A percentile compares a stretch with the other conserved stretches of the same genome.
phyloP scores from a whole-genome alignment of 2,113 vertebrate species.

The Daphoenositta chrysoptera region DNA sequence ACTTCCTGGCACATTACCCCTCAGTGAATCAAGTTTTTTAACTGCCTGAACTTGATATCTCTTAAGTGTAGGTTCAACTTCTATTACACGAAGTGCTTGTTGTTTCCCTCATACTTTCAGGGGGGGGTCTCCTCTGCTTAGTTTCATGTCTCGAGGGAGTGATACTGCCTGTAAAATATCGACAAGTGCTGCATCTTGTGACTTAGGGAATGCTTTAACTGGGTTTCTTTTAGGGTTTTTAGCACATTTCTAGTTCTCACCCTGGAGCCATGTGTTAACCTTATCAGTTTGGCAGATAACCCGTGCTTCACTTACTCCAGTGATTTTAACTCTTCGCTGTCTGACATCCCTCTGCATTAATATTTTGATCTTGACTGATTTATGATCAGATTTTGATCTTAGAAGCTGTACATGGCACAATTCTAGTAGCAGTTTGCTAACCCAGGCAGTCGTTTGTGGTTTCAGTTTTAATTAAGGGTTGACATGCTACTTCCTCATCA shows the following conservation, averaged over 20 bases:
- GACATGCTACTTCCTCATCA: not conserved
- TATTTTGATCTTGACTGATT: no score
- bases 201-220: not conserved
- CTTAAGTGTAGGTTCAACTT: not conserved
- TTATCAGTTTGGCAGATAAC: not conserved
- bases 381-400: no score
- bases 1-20: not conserved
- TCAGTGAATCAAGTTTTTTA: not conserved
- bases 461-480: not conserved
- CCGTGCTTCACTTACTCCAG: not conserved
- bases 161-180: not conserved
- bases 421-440: not conserved
- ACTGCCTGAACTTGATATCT: not conserved
- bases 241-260: not conserved
- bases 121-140: not conserved
- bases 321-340: not conserved
- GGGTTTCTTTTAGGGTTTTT: not conserved
- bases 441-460: not conserved
- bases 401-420: rapidly evolving
- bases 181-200: rapidly evolving
- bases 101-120: not conserved
- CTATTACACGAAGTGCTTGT: not conserved
- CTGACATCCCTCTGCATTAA: not conserved
- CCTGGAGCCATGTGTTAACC: not conserved
- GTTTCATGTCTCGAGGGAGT: not conserved